Evolutionary conservation across 2,113 vertebrate species (phyloP).

Genomic region (Cygnus atratus): DNA sequence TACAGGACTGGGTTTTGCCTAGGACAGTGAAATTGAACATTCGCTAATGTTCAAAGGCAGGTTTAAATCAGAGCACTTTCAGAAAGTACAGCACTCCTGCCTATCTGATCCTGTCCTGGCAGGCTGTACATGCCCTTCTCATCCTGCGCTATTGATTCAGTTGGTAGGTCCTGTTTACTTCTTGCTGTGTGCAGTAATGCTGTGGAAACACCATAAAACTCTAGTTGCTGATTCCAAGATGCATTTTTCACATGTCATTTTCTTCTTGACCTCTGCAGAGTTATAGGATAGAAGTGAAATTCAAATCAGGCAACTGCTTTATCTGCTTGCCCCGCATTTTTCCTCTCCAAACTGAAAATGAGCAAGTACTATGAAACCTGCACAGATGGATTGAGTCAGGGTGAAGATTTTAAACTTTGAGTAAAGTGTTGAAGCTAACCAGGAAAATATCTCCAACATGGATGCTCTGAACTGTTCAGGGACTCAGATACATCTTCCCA

Average conservation of each 20-base stretch:
- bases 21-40: background rate
- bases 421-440: background rate
- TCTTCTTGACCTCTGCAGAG: conserved; percentile 30
- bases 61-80: background rate
- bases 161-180: background rate
- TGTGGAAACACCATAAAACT: background rate
- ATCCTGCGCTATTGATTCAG: background rate
- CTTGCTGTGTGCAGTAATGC: background rate
- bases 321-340: background rate
- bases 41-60: background rate
- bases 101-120: background rate
- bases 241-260: conserved; percentile 24
- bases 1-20: background rate
- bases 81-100: too few relatives aligned
- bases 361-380: background rate
- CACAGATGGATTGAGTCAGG: background rate
- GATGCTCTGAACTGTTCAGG: background rate
- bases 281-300: conserved; percentile 4
- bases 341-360: background rate
- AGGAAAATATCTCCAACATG: background rate
- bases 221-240: background rate
- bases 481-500: background rate
- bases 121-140: background rate
- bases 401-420: conserved; percentile 6
- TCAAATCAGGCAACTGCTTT: background rate